These are phyloP conservation scores for Esox niger DNA, from an alignment of 2,113 vertebrate species.

Conservation along the genomic window DNA sequence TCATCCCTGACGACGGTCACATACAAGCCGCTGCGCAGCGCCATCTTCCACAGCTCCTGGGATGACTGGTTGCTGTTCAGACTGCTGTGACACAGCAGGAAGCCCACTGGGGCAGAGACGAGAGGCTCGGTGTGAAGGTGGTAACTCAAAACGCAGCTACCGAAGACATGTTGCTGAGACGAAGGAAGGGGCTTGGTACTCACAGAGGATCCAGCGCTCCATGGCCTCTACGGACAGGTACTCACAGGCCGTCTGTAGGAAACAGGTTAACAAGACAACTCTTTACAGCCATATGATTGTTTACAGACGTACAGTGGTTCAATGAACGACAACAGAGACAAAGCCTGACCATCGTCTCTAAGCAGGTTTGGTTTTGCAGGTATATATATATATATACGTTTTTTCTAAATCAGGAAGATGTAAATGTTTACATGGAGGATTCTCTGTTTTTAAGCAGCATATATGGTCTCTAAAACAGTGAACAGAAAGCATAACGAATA, in stretches of 20 bases:
- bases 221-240: constrained; percentile 89
- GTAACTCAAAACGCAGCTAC: neutral
- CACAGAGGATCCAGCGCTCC: constrained; percentile 92
- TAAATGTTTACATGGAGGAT: too few species aligned
- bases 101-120: constrained; percentile 76
- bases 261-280: neutral
- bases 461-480: too few species aligned
- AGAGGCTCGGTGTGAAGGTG: neutral
- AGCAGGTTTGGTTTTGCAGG: too few species aligned
- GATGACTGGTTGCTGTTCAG: constrained; percentile 74
- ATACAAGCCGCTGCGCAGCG: constrained; percentile 81
- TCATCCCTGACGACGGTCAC: constrained; percentile 86
- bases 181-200: constrained; percentile 54
- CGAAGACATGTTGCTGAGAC: neutral
- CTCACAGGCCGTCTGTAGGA: constrained; percentile 86
- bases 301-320: constrained; percentile 3
- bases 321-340: too few species aligned
- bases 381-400: too few species aligned
- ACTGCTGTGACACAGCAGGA: constrained; percentile 86
- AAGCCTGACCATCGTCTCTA: too few species aligned
- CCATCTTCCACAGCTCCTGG: constrained; percentile 86
- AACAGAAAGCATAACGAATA: too few species aligned
- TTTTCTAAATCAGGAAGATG: too few species aligned
- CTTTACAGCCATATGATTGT: constrained; percentile 19
- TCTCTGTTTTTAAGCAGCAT: too few species aligned